Conservation (phyloP, 2,888 invertebrate species). For the Aphrophora alni region DNA sequence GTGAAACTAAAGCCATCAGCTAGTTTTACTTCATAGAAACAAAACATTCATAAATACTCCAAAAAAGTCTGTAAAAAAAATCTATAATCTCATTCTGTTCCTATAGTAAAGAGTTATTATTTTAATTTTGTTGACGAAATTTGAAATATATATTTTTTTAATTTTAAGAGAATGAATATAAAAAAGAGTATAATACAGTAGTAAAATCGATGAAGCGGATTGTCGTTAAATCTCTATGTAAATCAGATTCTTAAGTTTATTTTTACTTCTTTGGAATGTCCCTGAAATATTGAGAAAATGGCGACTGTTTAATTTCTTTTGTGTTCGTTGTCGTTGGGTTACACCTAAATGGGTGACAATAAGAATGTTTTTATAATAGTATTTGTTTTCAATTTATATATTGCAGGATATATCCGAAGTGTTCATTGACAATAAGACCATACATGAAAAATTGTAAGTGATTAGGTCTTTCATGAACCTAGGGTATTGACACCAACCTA, state of each 20-base stretch:
- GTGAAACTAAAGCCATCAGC: too few species aligned
- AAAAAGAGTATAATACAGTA: too few species aligned
- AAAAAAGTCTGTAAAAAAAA: too few species aligned
- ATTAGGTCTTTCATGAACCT: neutral
- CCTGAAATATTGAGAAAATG: slow-evolving; percentile 32
- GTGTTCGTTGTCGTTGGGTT: slow-evolving; percentile 31
- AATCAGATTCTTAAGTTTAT: neutral
- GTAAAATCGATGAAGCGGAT: too few species aligned
- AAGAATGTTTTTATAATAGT: slow-evolving; percentile 1
- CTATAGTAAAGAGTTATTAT: too few species aligned
- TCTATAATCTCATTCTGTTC: too few species aligned
- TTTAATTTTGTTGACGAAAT: too few species aligned
- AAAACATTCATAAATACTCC: too few species aligned
- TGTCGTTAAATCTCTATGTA: too few species aligned
- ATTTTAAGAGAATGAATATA: too few species aligned
- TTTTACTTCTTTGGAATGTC: slow-evolving; percentile 28
- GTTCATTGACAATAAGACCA: neutral
- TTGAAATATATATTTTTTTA: too few species aligned
- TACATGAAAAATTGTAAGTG: neutral
- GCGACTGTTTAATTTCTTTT: slow-evolving; percentile 35
- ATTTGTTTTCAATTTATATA: neutral
- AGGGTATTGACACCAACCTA: slow-evolving; percentile 6
- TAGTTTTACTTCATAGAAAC: too few species aligned
- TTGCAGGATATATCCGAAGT: neutral
- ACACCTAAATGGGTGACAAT: slow-evolving; percentile 11